phyloP scores from a whole-genome alignment of 2,113 vertebrate genomes.

The Phrynocephalus versicolor region DNA sequence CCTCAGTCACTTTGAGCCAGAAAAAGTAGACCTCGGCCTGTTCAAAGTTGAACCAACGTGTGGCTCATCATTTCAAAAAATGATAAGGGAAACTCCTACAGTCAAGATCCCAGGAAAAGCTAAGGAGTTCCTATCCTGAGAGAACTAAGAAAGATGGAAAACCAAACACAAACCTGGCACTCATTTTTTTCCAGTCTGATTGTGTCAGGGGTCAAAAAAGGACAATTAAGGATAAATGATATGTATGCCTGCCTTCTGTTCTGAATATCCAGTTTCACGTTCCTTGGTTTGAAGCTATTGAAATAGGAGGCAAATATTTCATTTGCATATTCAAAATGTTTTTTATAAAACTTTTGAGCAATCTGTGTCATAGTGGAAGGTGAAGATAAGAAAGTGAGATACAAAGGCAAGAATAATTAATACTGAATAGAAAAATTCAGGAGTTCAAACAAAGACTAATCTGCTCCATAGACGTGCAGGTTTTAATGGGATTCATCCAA shows the following conservation, averaged over 20 bases:
- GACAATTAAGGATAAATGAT: background rate
- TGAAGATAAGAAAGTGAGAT: background rate
- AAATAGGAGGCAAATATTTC: background rate
- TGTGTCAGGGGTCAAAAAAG: background rate
- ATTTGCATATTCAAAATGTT: background rate
- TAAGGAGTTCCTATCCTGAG: background rate
- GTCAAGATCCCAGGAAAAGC: too few relatives aligned
- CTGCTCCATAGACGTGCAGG: background rate
- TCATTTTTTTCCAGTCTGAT: background rate
- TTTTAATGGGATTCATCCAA: constrained; percentile 13
- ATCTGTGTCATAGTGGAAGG: background rate
- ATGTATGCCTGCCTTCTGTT: background rate
- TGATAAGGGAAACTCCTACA: background rate
- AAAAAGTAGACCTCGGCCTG: too few relatives aligned
- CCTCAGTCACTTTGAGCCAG: too few relatives aligned
- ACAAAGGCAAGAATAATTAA: constrained; percentile 2
- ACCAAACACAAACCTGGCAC: background rate
- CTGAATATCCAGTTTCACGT: constrained; percentile 2
- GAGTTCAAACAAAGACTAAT: background rate
- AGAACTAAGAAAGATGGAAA: too few relatives aligned
- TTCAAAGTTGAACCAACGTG: too few relatives aligned
- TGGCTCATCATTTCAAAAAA: background rate
- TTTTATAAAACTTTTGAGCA: background rate
- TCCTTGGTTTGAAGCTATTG: background rate
- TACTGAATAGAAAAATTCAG: background rate